Evolutionary conservation across 2,113 vertebrate species (phyloP).

Genomic region (Onychorhynchus coronatus): DNA sequence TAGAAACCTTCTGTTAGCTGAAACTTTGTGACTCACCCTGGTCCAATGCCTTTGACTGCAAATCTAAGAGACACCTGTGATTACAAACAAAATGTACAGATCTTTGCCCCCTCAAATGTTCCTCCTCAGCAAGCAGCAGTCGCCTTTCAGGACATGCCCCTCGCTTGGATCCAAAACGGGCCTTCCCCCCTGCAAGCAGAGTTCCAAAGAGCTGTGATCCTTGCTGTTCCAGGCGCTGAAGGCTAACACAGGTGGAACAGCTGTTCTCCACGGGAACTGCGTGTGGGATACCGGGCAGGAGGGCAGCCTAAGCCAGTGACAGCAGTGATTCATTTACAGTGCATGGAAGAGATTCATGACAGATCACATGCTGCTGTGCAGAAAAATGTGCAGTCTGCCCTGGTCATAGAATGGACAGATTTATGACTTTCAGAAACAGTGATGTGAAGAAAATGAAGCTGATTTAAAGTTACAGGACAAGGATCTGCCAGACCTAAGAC

Average conservation of each 20-base stretch:
- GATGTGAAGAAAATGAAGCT: neutral
- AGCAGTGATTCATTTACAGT: neutral
- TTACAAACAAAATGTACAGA: neutral
- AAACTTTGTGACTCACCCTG: neutral
- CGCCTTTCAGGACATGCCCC: neutral
- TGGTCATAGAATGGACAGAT: neutral
- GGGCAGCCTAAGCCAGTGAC: neutral
- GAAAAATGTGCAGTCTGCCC: neutral
- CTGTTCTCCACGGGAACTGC: rapidly evolving
- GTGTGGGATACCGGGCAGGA: neutral
- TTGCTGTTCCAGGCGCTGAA: neutral
- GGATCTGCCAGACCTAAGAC: neutral
- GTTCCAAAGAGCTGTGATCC: neutral
- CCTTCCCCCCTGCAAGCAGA: neutral
- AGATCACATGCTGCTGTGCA: neutral
- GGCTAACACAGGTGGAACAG: neutral
- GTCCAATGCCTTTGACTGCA: neutral
- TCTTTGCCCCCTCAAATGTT: rapidly evolving
- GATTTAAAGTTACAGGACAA: neutral
- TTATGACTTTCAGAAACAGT: neutral
- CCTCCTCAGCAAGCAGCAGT: neutral
- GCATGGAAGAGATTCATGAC: rapidly evolving
- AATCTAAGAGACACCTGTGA: neutral
- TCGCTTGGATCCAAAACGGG: rapidly evolving
- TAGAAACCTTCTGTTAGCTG: neutral